phyloP scores from a whole-genome alignment of 2,113 vertebrate species.

The Cyrtonyx montezumae region DNA sequence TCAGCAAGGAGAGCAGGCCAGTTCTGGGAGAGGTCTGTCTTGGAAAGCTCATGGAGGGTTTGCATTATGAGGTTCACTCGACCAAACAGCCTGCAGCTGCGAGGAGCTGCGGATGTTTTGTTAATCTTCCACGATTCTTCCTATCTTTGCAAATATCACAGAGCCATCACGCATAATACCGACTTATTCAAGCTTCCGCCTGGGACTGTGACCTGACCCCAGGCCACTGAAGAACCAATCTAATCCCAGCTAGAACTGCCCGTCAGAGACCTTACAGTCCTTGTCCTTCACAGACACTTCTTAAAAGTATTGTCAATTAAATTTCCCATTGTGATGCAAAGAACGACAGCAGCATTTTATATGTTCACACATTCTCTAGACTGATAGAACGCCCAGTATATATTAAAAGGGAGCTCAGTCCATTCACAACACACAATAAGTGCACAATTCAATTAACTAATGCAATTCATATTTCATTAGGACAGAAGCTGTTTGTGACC shows the following conservation, averaged over 20 bases:
- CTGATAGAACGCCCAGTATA: constrained; percentile 22
- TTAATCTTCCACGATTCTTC: background rate
- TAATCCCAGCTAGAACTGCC: constrained; percentile 4
- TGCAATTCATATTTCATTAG: constrained; percentile 71
- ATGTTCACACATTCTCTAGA: background rate
- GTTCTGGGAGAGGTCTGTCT: background rate
- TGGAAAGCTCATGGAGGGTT: background rate
- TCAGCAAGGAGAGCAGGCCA: background rate
- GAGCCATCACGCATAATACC: background rate
- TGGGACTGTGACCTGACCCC: constrained; percentile 13
- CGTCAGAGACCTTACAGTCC: constrained; percentile 7
- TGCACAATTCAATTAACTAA: constrained; percentile 69
- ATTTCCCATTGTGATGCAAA: constrained; percentile 7
- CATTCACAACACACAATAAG: constrained; percentile 43
- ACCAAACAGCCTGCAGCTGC: background rate
- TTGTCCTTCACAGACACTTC: background rate
- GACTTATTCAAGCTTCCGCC: background rate
- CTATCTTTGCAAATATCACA: constrained; percentile 12
- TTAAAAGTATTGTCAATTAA: constrained; percentile 15
- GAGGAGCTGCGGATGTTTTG: background rate
- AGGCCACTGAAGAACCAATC: background rate
- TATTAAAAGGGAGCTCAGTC: constrained; percentile 22
- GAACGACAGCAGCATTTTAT: constrained; percentile 29
- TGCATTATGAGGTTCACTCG: background rate
- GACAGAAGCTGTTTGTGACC: constrained; percentile 74